These are phyloP conservation scores for Conops quadrifasciatus DNA, from an alignment of 2,888 invertebrate genomes.

Conservation along the genomic window DNA sequence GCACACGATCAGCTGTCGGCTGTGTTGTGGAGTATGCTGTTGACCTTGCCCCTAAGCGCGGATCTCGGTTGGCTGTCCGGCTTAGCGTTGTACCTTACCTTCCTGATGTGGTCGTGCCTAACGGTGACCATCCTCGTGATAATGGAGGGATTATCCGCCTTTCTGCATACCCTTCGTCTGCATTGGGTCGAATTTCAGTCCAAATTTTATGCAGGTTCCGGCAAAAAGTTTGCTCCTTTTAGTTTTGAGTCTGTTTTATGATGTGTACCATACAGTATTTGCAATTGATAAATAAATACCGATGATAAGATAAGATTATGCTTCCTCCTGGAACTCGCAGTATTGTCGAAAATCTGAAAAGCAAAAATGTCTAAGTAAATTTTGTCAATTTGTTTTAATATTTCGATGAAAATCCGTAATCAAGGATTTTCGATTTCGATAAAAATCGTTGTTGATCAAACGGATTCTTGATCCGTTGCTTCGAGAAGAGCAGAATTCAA, in stretches of 20 bases:
- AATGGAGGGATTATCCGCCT: conserved; percentile 99
- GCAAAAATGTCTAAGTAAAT: neutral
- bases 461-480: no score
- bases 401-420: no score
- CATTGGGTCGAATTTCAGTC: conserved; percentile 99
- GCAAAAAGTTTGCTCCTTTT: conserved; percentile 84
- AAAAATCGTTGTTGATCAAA: no score
- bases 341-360: neutral
- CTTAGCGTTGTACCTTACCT: conserved; percentile 80
- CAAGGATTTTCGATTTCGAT: no score
- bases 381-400: neutral
- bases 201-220: conserved; percentile 86
- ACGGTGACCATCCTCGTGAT: conserved; percentile 94
- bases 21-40: conserved; percentile 93
- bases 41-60: conserved; percentile 75
- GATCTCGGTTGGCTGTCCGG: conserved; percentile 68
- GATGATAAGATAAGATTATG: no score
- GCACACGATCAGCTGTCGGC: conserved; percentile 93
- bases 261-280: neutral
- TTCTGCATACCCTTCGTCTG: conserved; percentile 95
- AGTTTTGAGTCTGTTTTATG: conserved; percentile 70
- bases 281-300: neutral
- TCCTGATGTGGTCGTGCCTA: conserved; percentile 88
- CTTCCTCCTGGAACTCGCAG: neutral
- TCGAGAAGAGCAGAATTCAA: no score